Percentiles rank a stretch among this genome's conserved stretches.
These are phyloP conservation scores for Limnephilus lunatus DNA, from an alignment of 2,888 invertebrate genomes.

Conservation along the genomic window DNA sequence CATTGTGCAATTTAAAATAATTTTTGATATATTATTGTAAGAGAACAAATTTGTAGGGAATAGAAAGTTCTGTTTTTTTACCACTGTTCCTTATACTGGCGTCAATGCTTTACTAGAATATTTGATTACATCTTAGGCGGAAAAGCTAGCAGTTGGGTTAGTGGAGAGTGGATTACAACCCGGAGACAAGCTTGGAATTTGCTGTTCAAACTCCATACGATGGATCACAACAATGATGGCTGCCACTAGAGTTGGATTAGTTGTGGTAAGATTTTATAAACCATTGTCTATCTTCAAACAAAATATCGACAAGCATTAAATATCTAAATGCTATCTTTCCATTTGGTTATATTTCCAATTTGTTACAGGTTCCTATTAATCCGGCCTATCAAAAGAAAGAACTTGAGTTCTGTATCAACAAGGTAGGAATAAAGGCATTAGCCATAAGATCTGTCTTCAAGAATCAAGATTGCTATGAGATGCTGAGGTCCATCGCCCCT, in stretches of 20 bases:
- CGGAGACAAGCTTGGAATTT: slow-evolving; percentile 88
- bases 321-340: neutral
- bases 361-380: slow-evolving; percentile 84
- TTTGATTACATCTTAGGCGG: slow-evolving; percentile 72
- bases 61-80: no score
- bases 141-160: slow-evolving; percentile 85
- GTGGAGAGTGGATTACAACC: slow-evolving; percentile 81
- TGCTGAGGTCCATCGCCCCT: slow-evolving; percentile 79
- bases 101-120: neutral
- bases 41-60: no score
- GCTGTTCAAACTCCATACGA: slow-evolving; percentile 87
- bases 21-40: no score
- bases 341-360: neutral
- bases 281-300: slow-evolving; percentile 28
- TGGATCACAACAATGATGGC: slow-evolving; percentile 87
- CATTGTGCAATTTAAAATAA: no score
- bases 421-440: slow-evolving; percentile 83
- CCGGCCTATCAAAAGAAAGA: slow-evolving; percentile 85
- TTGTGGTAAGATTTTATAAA: slow-evolving; percentile 75
- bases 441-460: slow-evolving; percentile 81
- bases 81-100: no score
- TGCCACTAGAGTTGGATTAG: slow-evolving; percentile 83
- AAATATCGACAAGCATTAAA: no score
- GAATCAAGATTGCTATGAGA: slow-evolving; percentile 81
- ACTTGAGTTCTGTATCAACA: slow-evolving; percentile 83